Evolutionary conservation across 2,113 vertebrate genomes (phyloP).

Genomic region (Puma concolor): DNA sequence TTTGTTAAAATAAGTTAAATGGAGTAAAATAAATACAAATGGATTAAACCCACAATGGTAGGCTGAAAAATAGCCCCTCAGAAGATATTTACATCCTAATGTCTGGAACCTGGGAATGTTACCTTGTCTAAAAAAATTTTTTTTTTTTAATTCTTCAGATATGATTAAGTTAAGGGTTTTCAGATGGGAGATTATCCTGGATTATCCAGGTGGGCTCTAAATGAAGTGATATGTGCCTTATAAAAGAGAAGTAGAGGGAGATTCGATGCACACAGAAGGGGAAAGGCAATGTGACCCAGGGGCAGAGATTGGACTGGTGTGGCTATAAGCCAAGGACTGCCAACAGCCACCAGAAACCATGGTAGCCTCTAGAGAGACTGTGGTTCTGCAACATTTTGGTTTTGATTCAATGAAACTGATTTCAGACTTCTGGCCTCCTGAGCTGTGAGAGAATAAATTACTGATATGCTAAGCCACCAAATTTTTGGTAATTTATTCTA

Average conservation of each 20-base stretch:
- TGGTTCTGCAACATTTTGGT: background rate
- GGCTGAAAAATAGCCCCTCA: background rate
- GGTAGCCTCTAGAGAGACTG: background rate
- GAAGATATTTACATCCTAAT: background rate
- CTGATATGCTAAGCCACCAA: background rate
- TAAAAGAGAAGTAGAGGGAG: background rate
- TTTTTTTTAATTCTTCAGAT: background rate
- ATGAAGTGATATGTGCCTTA: background rate
- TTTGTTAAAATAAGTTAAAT: too few species aligned
- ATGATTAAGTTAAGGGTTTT: background rate
- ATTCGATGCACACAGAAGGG: background rate
- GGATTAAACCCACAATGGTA: background rate
- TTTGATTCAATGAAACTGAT: background rate
- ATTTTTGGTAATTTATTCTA: background rate
- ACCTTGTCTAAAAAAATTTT: background rate
- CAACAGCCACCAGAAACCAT: background rate
- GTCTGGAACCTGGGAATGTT: background rate
- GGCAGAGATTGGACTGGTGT: background rate
- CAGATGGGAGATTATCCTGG: background rate
- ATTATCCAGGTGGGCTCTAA: background rate
- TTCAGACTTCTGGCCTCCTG: background rate
- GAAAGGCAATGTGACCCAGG: background rate
- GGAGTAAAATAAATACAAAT: background rate
- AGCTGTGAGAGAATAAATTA: background rate
- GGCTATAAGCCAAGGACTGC: background rate